Evolutionary conservation across 2,113 vertebrate genomes (phyloP).

Genomic region (Lontra canadensis): DNA sequence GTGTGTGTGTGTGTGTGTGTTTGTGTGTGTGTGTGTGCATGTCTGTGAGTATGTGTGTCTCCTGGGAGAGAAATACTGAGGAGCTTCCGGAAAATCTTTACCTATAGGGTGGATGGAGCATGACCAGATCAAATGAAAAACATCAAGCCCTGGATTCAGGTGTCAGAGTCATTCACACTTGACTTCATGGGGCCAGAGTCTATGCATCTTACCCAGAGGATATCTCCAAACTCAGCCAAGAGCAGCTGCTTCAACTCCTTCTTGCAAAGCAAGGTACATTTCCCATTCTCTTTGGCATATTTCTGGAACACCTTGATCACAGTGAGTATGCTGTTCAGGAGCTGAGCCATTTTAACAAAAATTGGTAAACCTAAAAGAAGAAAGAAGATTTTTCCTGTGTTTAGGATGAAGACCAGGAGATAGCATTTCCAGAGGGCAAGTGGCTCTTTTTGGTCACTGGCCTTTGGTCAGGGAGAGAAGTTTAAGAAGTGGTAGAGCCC

Average conservation of each 20-base stretch:
- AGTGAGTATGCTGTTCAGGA: slow-evolving; percentile 69
- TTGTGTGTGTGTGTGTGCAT: not conserved
- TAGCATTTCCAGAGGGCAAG: not conserved
- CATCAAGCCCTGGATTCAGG: not conserved
- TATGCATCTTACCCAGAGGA: slow-evolving; percentile 68
- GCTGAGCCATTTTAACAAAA: slow-evolving; percentile 64
- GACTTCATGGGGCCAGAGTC: not conserved
- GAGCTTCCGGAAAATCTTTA: not conserved
- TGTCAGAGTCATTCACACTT: not conserved
- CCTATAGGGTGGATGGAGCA: not conserved
- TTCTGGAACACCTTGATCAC: slow-evolving; percentile 67
- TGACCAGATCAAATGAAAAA: slow-evolving; percentile 33
- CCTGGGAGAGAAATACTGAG: not conserved
- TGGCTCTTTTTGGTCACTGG: not conserved
- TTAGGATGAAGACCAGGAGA: not conserved
- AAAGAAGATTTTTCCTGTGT: not conserved
- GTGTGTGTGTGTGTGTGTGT: not conserved
- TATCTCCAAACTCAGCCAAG: slow-evolving; percentile 66
- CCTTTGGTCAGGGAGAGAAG: not conserved
- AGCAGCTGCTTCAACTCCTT: slow-evolving; percentile 72
- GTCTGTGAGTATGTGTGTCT: not conserved
- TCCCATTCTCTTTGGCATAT: slow-evolving; percentile 50
- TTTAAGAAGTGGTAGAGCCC: not conserved
- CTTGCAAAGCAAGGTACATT: slow-evolving; percentile 54
- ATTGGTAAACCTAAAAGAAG: slow-evolving; percentile 40